Conservation (phyloP, 1,140 invertebrate species). For the Muscidifurax raptorellus region DNA sequence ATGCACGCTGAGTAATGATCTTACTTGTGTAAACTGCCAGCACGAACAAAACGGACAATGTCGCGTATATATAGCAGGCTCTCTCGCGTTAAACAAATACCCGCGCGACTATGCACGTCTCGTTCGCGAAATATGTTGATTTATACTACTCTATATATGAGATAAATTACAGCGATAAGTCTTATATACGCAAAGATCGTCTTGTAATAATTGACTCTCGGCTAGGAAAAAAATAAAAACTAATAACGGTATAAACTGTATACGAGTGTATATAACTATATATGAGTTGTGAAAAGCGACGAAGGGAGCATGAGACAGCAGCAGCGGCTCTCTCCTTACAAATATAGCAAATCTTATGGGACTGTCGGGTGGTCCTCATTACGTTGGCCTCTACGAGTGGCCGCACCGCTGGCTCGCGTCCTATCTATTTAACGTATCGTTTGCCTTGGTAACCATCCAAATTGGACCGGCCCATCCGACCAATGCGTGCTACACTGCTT, state of each 20-base stretch:
- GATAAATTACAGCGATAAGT: too few relatives aligned
- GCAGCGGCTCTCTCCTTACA: neutral
- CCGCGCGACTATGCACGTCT: too few relatives aligned
- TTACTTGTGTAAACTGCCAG: slow-evolving; percentile 64
- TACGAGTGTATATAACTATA: neutral
- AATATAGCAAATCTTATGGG: slow-evolving; percentile 46
- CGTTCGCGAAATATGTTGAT: too few relatives aligned
- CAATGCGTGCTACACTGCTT: neutral
- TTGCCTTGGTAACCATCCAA: slow-evolving; percentile 75
- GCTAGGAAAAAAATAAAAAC: neutral
- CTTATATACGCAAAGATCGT: neutral
- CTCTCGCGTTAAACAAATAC: slow-evolving; percentile 19
- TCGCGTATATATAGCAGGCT: neutral
- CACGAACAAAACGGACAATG: slow-evolving; percentile 44
- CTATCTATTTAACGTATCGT: slow-evolving; percentile 77
- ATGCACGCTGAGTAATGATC: slow-evolving; percentile 64
- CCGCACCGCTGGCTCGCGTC: slow-evolving; percentile 59
- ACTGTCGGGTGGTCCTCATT: slow-evolving; percentile 76
- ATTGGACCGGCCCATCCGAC: slow-evolving; percentile 69
- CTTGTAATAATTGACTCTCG: neutral
- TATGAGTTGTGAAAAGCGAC: neutral
- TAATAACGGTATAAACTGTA: neutral
- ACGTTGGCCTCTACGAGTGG: slow-evolving; percentile 66
- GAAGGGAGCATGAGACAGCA: neutral
- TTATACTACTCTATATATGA: too few relatives aligned